Percentiles rank a stretch among this genome's conserved stretches.
Conservation (phyloP, 2,113 vertebrate genomes). For the Pycnonotus jocosus region DNA sequence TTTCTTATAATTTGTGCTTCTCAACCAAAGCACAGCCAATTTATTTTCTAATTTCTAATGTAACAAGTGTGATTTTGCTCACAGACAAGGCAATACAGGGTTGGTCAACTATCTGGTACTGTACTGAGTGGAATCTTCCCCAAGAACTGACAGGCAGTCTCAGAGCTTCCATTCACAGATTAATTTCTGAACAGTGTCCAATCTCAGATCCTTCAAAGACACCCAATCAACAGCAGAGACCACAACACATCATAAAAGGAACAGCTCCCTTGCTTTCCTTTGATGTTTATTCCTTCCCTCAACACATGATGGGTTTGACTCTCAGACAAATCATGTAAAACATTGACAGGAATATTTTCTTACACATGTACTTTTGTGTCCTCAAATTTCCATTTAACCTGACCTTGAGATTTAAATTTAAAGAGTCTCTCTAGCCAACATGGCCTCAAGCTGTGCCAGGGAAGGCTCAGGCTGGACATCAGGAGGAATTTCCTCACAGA, state of each 20-base stretch:
- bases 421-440: neutral
- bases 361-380: accelerated
- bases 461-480: neutral
- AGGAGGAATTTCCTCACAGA: neutral
- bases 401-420: neutral
- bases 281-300: neutral
- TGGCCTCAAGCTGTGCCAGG: neutral
- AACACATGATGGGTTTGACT: neutral
- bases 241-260: neutral
- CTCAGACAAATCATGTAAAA: neutral
- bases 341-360: neutral
- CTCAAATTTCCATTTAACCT: neutral
- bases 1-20: neutral
- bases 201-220: neutral
- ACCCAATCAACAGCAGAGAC: neutral
- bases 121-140: neutral
- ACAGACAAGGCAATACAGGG: neutral
- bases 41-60: neutral
- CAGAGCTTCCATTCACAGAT: neutral
- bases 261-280: neutral
- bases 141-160: neutral
- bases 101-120: neutral
- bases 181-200: neutral
- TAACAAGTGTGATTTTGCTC: neutral
- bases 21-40: neutral